These are phyloP conservation scores for Corythornis madagascariensis DNA, from an alignment of 2,113 vertebrate species.

Conservation along the genomic window DNA sequence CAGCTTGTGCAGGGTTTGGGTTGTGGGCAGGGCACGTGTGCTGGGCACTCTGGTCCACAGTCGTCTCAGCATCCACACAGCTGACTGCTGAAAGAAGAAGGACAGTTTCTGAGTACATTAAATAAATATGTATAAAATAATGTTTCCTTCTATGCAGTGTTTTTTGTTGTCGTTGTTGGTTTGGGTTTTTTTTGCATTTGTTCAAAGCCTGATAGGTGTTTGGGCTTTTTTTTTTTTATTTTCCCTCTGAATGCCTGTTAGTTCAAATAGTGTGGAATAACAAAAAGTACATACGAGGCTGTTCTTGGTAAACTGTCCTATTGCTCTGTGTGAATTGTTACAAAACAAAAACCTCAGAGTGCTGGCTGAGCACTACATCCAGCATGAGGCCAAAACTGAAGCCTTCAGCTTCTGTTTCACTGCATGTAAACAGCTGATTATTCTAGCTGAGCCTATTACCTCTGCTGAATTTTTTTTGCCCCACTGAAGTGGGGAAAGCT, in stretches of 20 bases:
- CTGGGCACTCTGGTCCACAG: rapidly evolving
- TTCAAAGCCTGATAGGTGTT: not conserved
- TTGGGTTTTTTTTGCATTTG: not conserved
- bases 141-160: not conserved
- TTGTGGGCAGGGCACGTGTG: rapidly evolving
- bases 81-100: not conserved
- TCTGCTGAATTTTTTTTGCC: conserved; percentile 2
- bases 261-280: not conserved
- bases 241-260: not conserved
- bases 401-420: not conserved
- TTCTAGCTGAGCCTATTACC: not conserved
- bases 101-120: rapidly evolving
- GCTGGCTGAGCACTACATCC: not conserved
- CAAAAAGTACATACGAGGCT: not conserved
- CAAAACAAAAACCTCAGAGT: not conserved
- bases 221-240: not conserved
- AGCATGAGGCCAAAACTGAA: not conserved
- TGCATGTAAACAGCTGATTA: not conserved
- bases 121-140: not conserved
- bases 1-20: not conserved
- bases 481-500: not conserved
- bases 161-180: not conserved
- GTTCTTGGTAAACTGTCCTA: not conserved
- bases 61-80: not conserved
- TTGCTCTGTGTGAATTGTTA: not conserved